These are phyloP conservation scores for Julus scanicus DNA, from an alignment of 2,888 invertebrate genomes.

Conservation along the genomic window DNA sequence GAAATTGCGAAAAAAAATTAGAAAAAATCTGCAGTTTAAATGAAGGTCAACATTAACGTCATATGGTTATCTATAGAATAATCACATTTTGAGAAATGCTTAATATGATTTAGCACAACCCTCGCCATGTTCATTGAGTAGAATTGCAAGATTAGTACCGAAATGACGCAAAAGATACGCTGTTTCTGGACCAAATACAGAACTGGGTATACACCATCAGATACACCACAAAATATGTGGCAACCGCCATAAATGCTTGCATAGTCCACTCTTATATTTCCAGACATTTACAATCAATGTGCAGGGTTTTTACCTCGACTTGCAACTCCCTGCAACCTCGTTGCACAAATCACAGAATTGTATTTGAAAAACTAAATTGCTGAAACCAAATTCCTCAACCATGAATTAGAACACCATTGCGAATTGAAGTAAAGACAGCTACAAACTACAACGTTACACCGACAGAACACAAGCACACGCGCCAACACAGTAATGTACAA, in stretches of 20 bases:
- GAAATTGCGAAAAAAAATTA: neutral
- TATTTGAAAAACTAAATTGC: neutral
- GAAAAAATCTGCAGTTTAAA: neutral
- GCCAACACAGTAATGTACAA: neutral
- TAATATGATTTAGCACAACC: neutral
- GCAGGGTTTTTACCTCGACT: neutral
- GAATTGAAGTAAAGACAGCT: neutral
- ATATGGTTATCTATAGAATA: neutral
- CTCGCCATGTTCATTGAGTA: neutral
- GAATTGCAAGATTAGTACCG: neutral
- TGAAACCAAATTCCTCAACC: neutral
- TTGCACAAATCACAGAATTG: slow-evolving; percentile 19
- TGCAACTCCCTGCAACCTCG: neutral
- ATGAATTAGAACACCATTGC: neutral
- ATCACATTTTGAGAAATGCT: neutral
- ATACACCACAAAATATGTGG: neutral
- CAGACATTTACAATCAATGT: neutral
- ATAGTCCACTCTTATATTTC: slow-evolving; percentile 9
- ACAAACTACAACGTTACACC: neutral
- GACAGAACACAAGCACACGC: neutral
- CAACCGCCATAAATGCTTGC: neutral
- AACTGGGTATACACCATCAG: neutral
- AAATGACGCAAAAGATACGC: neutral
- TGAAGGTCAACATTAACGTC: neutral
- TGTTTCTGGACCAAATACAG: neutral